Evolutionary conservation across 23 tunicate species (phyloP).

Genomic region (Oikopleura albicans): DNA sequence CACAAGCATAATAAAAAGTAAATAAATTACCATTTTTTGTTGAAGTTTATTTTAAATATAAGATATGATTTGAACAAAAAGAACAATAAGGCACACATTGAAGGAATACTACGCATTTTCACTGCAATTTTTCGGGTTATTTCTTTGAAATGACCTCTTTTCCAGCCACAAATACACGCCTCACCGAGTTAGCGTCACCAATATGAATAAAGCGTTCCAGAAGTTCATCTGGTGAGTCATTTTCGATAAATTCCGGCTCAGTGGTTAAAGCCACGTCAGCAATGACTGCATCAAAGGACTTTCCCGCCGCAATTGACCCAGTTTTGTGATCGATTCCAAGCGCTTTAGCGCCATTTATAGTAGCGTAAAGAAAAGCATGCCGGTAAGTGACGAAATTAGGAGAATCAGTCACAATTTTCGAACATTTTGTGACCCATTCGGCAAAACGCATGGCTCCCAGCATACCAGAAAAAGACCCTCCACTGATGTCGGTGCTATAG

Average conservation of each 20-base stretch:
- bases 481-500: constrained; percentile 20
- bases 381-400: background rate
- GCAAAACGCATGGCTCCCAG: constrained; percentile 20
- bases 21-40: no score
- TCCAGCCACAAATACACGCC: constrained; percentile 18
- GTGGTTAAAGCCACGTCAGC: background rate
- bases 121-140: background rate
- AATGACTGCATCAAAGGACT: constrained; percentile 19
- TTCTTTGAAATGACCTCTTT: background rate
- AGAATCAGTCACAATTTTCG: background rate
- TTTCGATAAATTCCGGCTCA: background rate
- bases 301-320: constrained; percentile 21
- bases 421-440: background rate
- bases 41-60: no score
- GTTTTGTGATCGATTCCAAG: constrained; percentile 18
- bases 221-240: constrained; percentile 4
- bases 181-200: constrained; percentile 17
- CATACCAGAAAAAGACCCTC: constrained; percentile 14
- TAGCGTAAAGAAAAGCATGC: constrained; percentile 18
- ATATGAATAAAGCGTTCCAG: constrained; percentile 19
- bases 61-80: no score
- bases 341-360: constrained; percentile 25
- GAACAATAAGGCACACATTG: no score
- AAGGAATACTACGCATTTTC: no score
- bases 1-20: no score